These are phyloP conservation scores for Clarias fuscus DNA, from an alignment of 2,797 vertebrate genomes.

Conservation along the genomic window DNA sequence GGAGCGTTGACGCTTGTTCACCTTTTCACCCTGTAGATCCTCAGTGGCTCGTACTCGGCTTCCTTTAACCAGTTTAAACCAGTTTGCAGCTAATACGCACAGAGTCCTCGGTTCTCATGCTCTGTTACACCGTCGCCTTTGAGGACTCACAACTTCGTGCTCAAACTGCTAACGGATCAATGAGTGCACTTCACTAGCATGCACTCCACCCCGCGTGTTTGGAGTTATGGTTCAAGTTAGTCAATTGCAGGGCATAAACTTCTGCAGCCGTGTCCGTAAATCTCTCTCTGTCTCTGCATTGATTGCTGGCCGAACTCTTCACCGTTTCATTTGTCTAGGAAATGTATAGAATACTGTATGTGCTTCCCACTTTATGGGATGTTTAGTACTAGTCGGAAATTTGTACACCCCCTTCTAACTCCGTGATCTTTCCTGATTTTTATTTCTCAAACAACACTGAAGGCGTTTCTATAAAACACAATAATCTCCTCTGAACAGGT, in stretches of 20 bases:
- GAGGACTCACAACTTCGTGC: constrained; percentile 59
- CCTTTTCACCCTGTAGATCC: neutral
- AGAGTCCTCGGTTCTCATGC: constrained; percentile 58
- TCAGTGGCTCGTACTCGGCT: constrained; percentile 29
- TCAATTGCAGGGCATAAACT: neutral
- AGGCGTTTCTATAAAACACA: too few relatives aligned
- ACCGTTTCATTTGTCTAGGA: neutral
- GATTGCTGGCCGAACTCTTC: neutral
- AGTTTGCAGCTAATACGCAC: constrained; percentile 61
- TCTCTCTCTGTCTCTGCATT: neutral
- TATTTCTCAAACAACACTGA: too few relatives aligned
- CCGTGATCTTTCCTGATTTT: too few relatives aligned
- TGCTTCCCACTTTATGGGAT: too few relatives aligned
- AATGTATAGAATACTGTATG: too few relatives aligned
- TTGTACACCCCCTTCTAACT: too few relatives aligned
- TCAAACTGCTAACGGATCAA: constrained; percentile 55
- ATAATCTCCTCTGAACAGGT: too few relatives aligned
- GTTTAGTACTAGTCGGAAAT: too few relatives aligned
- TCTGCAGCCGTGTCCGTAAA: neutral
- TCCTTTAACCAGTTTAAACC: constrained; percentile 51
- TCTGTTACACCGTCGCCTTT: constrained; percentile 60
- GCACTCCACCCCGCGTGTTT: constrained; percentile 35
- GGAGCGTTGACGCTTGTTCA: neutral
- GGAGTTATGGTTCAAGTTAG: constrained; percentile 21
- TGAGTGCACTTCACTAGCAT: constrained; percentile 51